Evolutionary conservation across 2,888 invertebrate genomes (phyloP).

Genomic region (Tachina lurida): DNA sequence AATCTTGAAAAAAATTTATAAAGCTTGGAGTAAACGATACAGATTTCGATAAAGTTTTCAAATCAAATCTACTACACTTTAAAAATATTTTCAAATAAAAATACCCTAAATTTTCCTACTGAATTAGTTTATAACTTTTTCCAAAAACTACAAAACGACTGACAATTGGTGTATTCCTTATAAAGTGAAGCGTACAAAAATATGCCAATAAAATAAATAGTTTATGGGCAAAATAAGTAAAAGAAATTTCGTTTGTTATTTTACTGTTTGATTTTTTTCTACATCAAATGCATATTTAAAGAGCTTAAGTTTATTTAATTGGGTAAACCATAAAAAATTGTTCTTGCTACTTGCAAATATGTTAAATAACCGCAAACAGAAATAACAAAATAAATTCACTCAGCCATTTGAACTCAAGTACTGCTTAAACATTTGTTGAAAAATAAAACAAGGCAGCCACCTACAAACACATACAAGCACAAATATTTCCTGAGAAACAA

Average conservation of each 20-base stretch:
- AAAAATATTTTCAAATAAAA: too few relatives aligned
- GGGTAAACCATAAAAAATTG: background rate
- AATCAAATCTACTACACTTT: too few relatives aligned
- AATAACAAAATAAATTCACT: conserved; percentile 24
- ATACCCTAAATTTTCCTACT: too few relatives aligned
- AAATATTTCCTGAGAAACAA: background rate
- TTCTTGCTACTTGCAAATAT: background rate
- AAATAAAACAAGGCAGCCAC: background rate
- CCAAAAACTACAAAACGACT: too few relatives aligned
- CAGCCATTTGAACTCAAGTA: conserved; percentile 4
- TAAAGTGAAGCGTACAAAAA: background rate
- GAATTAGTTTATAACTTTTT: too few relatives aligned
- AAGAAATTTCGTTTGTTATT: background rate
- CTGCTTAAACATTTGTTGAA: conserved; percentile 5
- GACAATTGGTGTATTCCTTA: too few relatives aligned
- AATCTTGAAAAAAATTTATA: too few relatives aligned
- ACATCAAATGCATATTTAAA: conserved; percentile 25
- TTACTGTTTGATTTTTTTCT: background rate
- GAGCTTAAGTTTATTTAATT: conserved; percentile 10
- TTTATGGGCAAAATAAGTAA: background rate
- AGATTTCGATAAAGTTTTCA: too few relatives aligned
- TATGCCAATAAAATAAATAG: background rate
- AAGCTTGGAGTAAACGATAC: too few relatives aligned
- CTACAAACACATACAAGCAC: background rate
- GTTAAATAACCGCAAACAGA: conserved; percentile 20